phyloP scores from a whole-genome alignment of 2,888 invertebrate species.

The Amitus sp. region DNA sequence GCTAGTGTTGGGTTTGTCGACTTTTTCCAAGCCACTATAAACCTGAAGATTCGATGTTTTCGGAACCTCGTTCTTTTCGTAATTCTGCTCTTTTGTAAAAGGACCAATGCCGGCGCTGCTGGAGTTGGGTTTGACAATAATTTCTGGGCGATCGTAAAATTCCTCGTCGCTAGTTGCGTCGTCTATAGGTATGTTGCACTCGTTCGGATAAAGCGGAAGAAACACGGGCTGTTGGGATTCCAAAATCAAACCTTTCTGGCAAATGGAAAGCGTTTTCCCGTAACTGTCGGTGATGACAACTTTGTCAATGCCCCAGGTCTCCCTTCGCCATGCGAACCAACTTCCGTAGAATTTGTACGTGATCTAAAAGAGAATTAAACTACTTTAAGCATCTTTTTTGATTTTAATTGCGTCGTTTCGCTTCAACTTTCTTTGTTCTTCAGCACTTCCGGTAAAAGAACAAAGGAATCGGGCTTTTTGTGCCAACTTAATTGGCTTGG shows the following conservation, averaged over 20 bases:
- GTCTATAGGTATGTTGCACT: constrained; percentile 75
- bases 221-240: constrained; percentile 79
- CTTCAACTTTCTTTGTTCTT: no score
- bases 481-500: not conserved
- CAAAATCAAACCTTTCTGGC: constrained; percentile 78
- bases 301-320: constrained; percentile 84
- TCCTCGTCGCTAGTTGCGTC: constrained; percentile 35
- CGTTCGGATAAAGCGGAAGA: constrained; percentile 79
- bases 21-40: no score
- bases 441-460: no score
- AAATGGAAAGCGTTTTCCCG: constrained; percentile 84
- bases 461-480: no score
- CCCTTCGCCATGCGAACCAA: constrained; percentile 87
- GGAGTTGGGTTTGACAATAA: constrained; percentile 40
- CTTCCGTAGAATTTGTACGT: constrained; percentile 90
- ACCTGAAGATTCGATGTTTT: no score
- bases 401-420: no score
- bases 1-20: no score
- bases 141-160: constrained; percentile 31
- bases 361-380: constrained; percentile 73
- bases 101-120: constrained; percentile 51
- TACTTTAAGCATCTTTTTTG: not conserved
- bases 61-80: constrained; percentile 49
- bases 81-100: constrained; percentile 58
- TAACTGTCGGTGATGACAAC: constrained; percentile 86